Evolutionary conservation across 2,113 vertebrate species (phyloP).

Genomic region (Hyperopisus bebe): DNA sequence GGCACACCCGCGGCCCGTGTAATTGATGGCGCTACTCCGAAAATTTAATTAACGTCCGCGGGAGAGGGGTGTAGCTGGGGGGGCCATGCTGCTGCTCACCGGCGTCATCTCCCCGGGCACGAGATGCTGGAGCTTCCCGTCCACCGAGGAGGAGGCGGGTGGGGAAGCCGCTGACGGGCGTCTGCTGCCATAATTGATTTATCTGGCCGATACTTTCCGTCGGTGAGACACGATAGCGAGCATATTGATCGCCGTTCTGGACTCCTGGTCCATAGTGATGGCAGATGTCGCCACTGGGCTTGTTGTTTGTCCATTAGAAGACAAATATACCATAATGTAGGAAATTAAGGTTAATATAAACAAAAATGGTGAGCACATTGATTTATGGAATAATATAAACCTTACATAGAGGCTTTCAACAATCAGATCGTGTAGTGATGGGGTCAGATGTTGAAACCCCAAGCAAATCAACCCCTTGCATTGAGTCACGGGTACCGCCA

Average conservation of each 20-base stretch:
- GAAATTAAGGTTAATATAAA: background rate
- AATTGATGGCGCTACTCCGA: conserved; percentile 12
- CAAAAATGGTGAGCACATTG: background rate
- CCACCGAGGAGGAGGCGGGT: background rate
- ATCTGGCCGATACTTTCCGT: background rate
- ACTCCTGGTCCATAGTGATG: background rate
- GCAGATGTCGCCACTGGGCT: background rate
- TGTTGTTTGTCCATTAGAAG: background rate
- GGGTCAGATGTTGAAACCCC: background rate
- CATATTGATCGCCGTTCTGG: background rate
- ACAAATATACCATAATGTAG: background rate
- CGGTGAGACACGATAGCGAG: background rate
- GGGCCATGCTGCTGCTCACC: background rate
- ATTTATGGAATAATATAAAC: background rate
- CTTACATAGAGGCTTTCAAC: background rate
- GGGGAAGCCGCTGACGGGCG: background rate
- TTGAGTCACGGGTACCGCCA: background rate
- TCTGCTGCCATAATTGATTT: background rate
- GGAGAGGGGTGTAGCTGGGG: background rate
- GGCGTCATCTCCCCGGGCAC: background rate
- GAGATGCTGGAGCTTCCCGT: background rate
- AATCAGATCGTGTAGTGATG: background rate
- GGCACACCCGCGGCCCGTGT: background rate
- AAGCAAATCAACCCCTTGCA: background rate
- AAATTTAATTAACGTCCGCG: background rate